phyloP scores from a whole-genome alignment of 2,797 vertebrate genomes.

The Vipera latastei region DNA sequence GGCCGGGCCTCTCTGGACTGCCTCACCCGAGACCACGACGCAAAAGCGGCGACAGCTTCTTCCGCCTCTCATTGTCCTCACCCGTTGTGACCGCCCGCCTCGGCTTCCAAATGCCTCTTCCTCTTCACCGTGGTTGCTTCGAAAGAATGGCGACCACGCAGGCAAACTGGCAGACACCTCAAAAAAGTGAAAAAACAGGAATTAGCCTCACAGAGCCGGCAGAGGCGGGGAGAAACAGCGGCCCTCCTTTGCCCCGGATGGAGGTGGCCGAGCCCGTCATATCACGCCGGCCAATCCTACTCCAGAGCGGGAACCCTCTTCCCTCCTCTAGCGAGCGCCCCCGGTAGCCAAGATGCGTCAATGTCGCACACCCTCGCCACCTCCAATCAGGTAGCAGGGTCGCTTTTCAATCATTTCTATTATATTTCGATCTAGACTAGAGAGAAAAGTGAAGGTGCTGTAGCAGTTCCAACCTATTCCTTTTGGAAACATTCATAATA shows the following conservation, averaged over 20 bases:
- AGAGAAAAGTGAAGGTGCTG: not conserved
- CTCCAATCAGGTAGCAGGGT: not conserved
- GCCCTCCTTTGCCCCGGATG: not conserved
- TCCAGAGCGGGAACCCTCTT: too few species aligned
- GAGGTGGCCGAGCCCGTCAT: not conserved
- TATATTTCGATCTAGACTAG: not conserved
- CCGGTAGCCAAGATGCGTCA: not conserved
- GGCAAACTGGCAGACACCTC: not conserved
- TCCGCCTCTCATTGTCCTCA: not conserved
- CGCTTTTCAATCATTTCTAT: not conserved
- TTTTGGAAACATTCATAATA: not conserved
- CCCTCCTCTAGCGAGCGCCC: not conserved
- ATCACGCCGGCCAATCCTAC: not conserved
- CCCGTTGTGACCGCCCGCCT: not conserved
- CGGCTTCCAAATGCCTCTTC: not conserved
- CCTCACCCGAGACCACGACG: not conserved
- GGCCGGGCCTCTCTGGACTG: not conserved
- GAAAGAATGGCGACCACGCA: not conserved
- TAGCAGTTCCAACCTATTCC: not conserved
- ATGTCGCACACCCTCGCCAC: too few species aligned
- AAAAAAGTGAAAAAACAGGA: not conserved
- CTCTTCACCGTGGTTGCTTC: not conserved
- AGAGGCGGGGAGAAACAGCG: not conserved
- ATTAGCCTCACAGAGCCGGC: not conserved
- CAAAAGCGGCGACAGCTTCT: not conserved